Base-by-base conservation (phyloP, 2,888 invertebrate genomes). In the Yponomeuta sedellus region DNA sequence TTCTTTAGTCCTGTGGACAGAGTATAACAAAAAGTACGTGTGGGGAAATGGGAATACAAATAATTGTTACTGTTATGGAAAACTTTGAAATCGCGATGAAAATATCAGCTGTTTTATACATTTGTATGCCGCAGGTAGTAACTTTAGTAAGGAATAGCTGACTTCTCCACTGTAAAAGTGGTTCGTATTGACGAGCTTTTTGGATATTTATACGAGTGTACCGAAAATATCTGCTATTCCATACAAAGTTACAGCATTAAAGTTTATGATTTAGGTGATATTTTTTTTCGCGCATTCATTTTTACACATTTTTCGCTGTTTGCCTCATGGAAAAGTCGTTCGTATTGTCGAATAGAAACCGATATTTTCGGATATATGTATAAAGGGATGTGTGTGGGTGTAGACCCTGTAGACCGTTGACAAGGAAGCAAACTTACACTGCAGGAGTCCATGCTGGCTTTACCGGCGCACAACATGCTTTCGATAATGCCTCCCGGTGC, bases 401-500 rank as follows among this genome's bases (percentile, higher is more conserved):
- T 56, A 56, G 16, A n/a, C 12, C 56, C 10, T 19, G 56, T 56
- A 56, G n/a, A n/a, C 56, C 56, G 16, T 56, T 4, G 16, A 16
- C 16, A 16, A 52, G 44, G 44, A 44, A 25, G 5, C 4, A 28
- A 70, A 92, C 95, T 93, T 92, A 97, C 97, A 85, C 97, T 97
- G 82, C 97, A 97, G 22, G 97, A 97, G 85, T 97, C 97, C 88
- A 94, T 95, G 69, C 94, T 93, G 12, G 95, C 95, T 85, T 94
- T 94, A 0, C 97, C 97, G 64, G 97, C 97, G 80, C 97, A 97
- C 10, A 97, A 85, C 94, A 97, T 97, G 75, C 96, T 95, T 11
- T 96, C 96, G 1, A 96, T 95, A 67, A 97, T 97, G 28, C 97
- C 97, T 11, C 96, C 97, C 0, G 97, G 96, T n/a, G 97, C 97